Conservation (phyloP, 2,797 vertebrate species). For the Poecilia velifera region DNA sequence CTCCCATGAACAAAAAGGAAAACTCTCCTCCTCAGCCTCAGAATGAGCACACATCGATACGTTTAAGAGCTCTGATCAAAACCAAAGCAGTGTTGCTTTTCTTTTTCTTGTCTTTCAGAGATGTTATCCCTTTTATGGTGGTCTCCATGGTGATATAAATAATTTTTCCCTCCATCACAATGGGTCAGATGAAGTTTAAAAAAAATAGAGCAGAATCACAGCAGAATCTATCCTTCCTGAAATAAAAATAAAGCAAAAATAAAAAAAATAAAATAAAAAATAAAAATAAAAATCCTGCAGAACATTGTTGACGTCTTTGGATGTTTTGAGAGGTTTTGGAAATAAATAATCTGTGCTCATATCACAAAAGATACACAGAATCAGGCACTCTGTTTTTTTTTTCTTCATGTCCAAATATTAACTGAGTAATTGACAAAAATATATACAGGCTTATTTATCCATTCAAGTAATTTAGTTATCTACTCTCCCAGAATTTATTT, state of each 20-base stretch:
- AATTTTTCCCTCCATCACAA: constrained; percentile 53
- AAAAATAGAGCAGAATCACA: constrained; percentile 43
- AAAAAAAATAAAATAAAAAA: no score
- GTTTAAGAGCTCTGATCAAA: constrained; percentile 49
- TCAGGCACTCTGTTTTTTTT: constrained; percentile 7
- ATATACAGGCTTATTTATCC: constrained; percentile 61
- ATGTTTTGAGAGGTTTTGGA: not conserved
- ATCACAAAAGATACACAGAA: constrained; percentile 26
- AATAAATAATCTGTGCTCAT: not conserved
- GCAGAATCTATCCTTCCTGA: constrained; percentile 27
- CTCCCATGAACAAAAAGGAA: constrained; percentile 24
- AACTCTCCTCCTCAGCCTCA: constrained; percentile 41
- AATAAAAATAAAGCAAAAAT: not conserved
- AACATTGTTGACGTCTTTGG: constrained; percentile 4
- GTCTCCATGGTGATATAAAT: constrained; percentile 74
- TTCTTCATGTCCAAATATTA: constrained; percentile 40
- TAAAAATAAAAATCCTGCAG: not conserved
- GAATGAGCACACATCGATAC: constrained; percentile 39
- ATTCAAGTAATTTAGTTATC: constrained; percentile 42
- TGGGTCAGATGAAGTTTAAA: constrained; percentile 59
- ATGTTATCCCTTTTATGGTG: constrained; percentile 40
- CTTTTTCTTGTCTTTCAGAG: constrained; percentile 39
- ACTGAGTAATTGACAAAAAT: constrained; percentile 35
- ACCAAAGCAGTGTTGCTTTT: constrained; percentile 15
- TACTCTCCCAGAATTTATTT: constrained; percentile 60